These are phyloP conservation scores for Drosophila athabasca DNA, from an alignment of 1,140 invertebrate genomes.

Conservation along the genomic window DNA sequence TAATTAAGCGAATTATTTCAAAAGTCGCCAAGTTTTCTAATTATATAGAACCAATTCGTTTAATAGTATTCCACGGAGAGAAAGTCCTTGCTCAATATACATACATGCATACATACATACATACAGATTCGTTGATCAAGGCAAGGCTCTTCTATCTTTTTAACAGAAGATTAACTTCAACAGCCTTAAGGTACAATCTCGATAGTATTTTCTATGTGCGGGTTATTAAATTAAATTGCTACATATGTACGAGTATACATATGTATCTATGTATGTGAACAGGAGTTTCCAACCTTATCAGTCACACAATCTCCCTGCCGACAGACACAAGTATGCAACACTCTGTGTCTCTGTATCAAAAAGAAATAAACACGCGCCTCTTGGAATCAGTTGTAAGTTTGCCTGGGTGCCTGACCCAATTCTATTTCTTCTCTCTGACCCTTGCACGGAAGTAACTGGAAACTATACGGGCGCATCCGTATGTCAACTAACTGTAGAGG, in stretches of 20 bases:
- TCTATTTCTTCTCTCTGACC: conserved; percentile 38
- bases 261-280: neutral
- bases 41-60: conserved; percentile 83
- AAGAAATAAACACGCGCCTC: conserved; percentile 75
- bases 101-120: too few relatives aligned
- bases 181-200: too few relatives aligned
- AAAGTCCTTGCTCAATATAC: conserved; percentile 24
- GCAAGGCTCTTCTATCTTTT: too few relatives aligned
- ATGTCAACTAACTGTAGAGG: conserved; percentile 67
- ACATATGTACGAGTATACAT: too few relatives aligned
- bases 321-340: conserved; percentile 61
- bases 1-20: conserved; percentile 82
- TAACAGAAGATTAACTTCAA: conserved; percentile 59
- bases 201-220: too few relatives aligned
- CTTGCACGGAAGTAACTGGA: conserved; percentile 29
- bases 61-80: conserved; percentile 68
- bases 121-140: too few relatives aligned
- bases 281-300: conserved; percentile 51
- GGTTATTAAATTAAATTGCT: too few relatives aligned
- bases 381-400: conserved; percentile 51
- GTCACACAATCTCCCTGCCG: conserved; percentile 38
- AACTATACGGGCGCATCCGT: conserved; percentile 42
- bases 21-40: conserved; percentile 83
- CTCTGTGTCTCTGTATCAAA: conserved; percentile 72
- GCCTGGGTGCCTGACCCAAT: conserved; percentile 75